Evolutionary conservation across 2,888 invertebrate genomes (phyloP).

Genomic region (Drosophila algonquin): DNA sequence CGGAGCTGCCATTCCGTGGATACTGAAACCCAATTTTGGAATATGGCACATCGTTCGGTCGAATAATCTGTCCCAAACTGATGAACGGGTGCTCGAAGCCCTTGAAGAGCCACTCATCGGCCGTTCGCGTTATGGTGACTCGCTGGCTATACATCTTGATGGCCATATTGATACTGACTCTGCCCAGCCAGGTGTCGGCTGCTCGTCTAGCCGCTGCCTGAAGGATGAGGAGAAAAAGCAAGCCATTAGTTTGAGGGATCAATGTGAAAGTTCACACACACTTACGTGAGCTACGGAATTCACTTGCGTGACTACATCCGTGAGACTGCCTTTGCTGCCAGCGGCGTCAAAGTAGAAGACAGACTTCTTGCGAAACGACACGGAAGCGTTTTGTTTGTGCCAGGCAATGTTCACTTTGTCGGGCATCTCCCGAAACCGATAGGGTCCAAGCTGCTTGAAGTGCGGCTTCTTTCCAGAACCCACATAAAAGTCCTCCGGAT

Average conservation of each 20-base stretch:
- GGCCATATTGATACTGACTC: not conserved
- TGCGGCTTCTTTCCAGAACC: conserved; percentile 86
- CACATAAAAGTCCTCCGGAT: conserved; percentile 87
- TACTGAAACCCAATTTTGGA: conserved; percentile 97
- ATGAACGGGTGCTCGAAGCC: conserved; percentile 91
- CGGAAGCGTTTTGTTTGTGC: conserved; percentile 88
- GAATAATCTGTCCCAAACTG: conserved; percentile 86
- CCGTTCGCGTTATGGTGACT: conserved; percentile 86
- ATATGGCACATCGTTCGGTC: conserved; percentile 86
- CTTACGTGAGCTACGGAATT: conserved; percentile 92
- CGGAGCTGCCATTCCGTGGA: conserved; percentile 89
- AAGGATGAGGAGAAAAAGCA: not conserved
- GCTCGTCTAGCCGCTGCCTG: conserved; percentile 80
- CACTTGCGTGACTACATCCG: conserved; percentile 89
- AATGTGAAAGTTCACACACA: not conserved
- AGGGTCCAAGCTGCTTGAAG: conserved; percentile 86
- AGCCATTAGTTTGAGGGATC: not conserved
- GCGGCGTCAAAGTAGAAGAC: conserved; percentile 89
- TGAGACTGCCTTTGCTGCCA: conserved; percentile 88
- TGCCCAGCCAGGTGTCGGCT: not conserved
- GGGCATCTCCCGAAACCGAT: conserved; percentile 87
- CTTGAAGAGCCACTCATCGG: conserved; percentile 89
- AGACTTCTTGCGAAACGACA: conserved; percentile 88
- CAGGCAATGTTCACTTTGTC: conserved; percentile 90
- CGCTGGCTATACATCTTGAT: conserved; percentile 76